phyloP scores from a whole-genome alignment of 2,113 vertebrate genomes.

The Cnemophilus loriae region DNA sequence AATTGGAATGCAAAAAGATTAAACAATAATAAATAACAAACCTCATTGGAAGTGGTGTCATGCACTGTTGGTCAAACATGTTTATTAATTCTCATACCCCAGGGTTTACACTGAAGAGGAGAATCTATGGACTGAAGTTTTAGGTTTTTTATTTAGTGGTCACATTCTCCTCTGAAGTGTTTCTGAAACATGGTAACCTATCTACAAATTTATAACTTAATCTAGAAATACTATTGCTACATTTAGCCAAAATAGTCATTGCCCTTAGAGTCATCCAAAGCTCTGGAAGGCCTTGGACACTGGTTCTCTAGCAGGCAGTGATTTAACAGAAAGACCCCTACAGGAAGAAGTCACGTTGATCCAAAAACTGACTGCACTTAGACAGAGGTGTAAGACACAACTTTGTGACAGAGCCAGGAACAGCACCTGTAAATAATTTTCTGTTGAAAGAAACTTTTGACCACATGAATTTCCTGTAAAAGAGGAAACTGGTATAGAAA shows the following conservation, averaged over 20 bases:
- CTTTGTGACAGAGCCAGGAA: constrained; percentile 54
- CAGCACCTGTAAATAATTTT: constrained; percentile 60
- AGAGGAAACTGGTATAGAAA: not conserved
- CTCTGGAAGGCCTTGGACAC: not conserved
- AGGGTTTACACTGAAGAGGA: not conserved
- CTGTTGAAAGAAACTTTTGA: constrained; percentile 47
- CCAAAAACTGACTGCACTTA: constrained; percentile 23
- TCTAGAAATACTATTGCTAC: not conserved
- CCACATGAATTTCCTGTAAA: constrained; percentile 36
- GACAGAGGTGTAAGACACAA: not conserved
- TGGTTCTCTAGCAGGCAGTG: not conserved
- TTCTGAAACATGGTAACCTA: not conserved
- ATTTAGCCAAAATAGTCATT: not conserved
- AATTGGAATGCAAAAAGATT: constrained; percentile 3
- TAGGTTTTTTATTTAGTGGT: not conserved
- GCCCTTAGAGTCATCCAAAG: not conserved
- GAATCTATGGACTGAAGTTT: not conserved
- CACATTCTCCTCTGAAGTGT: not conserved
- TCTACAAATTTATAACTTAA: not conserved
- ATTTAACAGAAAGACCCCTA: not conserved
- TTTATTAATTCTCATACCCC: not conserved
- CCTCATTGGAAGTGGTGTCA: not conserved
- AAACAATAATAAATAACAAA: constrained; percentile 10
- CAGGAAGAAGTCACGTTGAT: constrained; percentile 31
- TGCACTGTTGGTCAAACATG: not conserved